Percentiles rank a stretch among this genome's conserved stretches.
Conservation (phyloP, 2,797 vertebrate species). For the Pygocentrus nattereri region DNA sequence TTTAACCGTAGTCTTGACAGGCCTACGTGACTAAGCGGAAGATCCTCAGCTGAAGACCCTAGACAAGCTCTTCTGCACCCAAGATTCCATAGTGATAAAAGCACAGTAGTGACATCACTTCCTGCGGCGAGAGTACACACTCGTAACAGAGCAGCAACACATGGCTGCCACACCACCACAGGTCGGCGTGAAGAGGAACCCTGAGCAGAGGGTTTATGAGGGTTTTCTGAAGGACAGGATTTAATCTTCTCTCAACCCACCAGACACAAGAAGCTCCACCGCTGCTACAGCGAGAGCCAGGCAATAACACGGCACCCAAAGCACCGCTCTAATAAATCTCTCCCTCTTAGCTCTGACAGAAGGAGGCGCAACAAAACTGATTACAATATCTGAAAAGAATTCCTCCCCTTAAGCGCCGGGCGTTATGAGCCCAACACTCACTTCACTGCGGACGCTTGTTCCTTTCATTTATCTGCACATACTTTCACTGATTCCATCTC, state of each 20-base stretch:
- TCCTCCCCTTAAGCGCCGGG: background rate
- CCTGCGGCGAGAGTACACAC: background rate
- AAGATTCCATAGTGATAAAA: background rate
- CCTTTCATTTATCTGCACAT: background rate
- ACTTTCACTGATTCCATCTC: background rate
- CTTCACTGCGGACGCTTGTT: background rate
- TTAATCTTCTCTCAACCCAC: background rate
- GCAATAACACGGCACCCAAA: background rate
- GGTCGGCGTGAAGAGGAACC: background rate
- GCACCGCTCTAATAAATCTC: background rate
- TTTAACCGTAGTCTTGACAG: too few relatives aligned
- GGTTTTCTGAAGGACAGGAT: background rate
- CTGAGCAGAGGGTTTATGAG: background rate
- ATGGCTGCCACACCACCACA: background rate
- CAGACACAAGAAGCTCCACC: background rate
- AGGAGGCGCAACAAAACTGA: background rate
- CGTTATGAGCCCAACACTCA: background rate
- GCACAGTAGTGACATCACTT: background rate
- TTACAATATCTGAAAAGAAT: background rate
- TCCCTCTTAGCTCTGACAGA: background rate
- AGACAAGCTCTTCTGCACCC: too few relatives aligned
- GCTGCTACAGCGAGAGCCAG: background rate
- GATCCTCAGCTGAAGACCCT: background rate
- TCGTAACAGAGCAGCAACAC: background rate
- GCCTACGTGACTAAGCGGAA: too few relatives aligned